phyloP scores from a whole-genome alignment of 1,140 invertebrate species.

The Drosophila fuyamai region DNA sequence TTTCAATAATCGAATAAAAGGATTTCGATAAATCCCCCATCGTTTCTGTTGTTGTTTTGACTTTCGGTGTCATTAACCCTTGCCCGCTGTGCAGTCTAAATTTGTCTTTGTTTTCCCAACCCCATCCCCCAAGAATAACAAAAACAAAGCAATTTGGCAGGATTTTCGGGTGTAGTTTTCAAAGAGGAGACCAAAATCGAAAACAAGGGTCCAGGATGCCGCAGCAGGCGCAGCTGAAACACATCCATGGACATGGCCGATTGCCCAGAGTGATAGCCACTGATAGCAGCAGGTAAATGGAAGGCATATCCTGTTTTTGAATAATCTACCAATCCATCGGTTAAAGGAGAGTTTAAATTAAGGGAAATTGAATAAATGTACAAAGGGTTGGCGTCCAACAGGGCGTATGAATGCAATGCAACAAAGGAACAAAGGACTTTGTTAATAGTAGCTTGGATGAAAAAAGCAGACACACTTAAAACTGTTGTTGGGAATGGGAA shows the following conservation, averaged over 20 bases:
- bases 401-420: constrained; percentile 19
- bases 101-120: constrained; percentile 24
- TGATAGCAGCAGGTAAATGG: constrained; percentile 69
- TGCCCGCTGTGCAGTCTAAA: constrained; percentile 13
- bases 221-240: constrained; percentile 61
- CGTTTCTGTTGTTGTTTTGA: constrained; percentile 6
- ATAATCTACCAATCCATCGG: not conserved
- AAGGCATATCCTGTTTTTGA: constrained; percentile 6
- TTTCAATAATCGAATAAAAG: constrained; percentile 9
- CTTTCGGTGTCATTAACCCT: constrained; percentile 44
- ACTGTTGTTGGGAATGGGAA: not conserved
- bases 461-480: not conserved
- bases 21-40: constrained; percentile 8
- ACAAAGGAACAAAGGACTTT: constrained; percentile 41
- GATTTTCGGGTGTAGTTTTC: constrained; percentile 21
- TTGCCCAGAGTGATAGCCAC: constrained; percentile 59
- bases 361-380: constrained; percentile 16
- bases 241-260: constrained; percentile 60
- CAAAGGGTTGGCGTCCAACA: not conserved
- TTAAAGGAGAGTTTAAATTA: not conserved
- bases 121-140: constrained; percentile 3
- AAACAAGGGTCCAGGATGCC: constrained; percentile 53
- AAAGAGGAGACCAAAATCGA: not conserved
- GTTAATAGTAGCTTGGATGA: constrained; percentile 8
- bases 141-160: constrained; percentile 24